Evolutionary conservation across 2,113 vertebrate genomes (phyloP).

Genomic region (Ictalurus punctatus): DNA sequence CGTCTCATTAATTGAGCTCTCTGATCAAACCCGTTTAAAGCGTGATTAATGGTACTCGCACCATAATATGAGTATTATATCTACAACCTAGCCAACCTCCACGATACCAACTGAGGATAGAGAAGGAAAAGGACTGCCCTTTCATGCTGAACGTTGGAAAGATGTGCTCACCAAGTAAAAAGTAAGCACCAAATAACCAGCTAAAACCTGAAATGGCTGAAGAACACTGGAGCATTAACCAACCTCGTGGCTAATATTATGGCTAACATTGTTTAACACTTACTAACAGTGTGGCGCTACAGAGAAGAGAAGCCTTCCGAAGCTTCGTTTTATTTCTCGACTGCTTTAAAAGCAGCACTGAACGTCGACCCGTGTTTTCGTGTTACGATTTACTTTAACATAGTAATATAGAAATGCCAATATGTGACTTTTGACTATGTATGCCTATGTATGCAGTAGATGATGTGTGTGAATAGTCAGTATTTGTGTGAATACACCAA

Average conservation of each 20-base stretch:
- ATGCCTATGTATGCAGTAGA: neutral
- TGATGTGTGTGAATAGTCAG: constrained; percentile 27
- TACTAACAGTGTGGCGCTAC: constrained; percentile 24
- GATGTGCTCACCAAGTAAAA: neutral
- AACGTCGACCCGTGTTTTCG: constrained; percentile 12
- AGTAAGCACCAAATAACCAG: neutral
- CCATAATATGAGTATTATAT: neutral
- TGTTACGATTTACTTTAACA: constrained; percentile 21
- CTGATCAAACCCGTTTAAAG: constrained; percentile 11
- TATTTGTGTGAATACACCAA: constrained; percentile 30
- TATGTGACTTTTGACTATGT: constrained; percentile 31
- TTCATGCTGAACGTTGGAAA: neutral
- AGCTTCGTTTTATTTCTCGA: constrained; percentile 6
- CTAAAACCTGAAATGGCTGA: constrained; percentile 18
- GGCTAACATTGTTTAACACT: constrained; percentile 32
- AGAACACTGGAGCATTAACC: constrained; percentile 19
- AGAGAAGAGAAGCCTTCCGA: constrained; percentile 4
- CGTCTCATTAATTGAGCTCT: constrained; percentile 13
- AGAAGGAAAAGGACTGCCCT: neutral
- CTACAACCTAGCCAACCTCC: neutral
- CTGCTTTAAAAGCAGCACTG: constrained; percentile 29
- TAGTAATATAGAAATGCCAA: constrained; percentile 38
- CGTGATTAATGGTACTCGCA: neutral
- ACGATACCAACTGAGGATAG: neutral
- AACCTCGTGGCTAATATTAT: constrained; percentile 7